Conservation (phyloP, 1,140 invertebrate genomes). For the Spodoptera frugiperda region DNA sequence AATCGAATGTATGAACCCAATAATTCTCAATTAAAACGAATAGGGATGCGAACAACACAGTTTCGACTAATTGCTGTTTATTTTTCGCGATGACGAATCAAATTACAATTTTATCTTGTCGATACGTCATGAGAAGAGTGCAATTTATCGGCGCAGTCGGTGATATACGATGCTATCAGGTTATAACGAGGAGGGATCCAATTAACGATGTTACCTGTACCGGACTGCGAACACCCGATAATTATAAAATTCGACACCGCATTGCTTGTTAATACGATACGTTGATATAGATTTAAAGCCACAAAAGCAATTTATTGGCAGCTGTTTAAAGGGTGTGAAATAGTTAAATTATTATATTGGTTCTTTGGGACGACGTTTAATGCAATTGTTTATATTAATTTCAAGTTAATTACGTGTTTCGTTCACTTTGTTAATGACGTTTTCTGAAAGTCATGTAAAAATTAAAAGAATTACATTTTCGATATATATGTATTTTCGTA, state of each 20-base stretch:
- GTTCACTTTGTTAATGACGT: too few relatives aligned
- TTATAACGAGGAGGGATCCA: slow-evolving; percentile 55
- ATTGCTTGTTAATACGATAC: slow-evolving; percentile 32
- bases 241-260: slow-evolving; percentile 43
- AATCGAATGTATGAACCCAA: slow-evolving; percentile 17
- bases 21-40: slow-evolving; percentile 30
- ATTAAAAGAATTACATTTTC: too few relatives aligned
- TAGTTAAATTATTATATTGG: slow-evolving; percentile 9
- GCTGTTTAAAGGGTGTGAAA: slow-evolving; percentile 4
- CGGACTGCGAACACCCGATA: slow-evolving; percentile 25
- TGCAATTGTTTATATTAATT: background rate
- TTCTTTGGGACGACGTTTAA: background rate
- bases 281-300: slow-evolving; percentile 28
- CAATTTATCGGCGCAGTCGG: slow-evolving; percentile 53
- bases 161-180: slow-evolving; percentile 60
- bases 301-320: slow-evolving; percentile 20
- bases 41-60: background rate
- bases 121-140: slow-evolving; percentile 40
- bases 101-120: slow-evolving; percentile 15
- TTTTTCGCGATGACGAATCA: slow-evolving; percentile 3
- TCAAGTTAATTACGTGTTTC: too few relatives aligned
- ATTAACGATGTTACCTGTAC: slow-evolving; percentile 53
- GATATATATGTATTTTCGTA: too few relatives aligned
- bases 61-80: slow-evolving; percentile 26
- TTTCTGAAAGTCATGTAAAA: too few relatives aligned